A percentile compares a stretch with the other conserved stretches of the same genome.
Evolutionary conservation across 2,113 vertebrate species (phyloP).

Genomic region (Chrysochloris asiatica): DNA sequence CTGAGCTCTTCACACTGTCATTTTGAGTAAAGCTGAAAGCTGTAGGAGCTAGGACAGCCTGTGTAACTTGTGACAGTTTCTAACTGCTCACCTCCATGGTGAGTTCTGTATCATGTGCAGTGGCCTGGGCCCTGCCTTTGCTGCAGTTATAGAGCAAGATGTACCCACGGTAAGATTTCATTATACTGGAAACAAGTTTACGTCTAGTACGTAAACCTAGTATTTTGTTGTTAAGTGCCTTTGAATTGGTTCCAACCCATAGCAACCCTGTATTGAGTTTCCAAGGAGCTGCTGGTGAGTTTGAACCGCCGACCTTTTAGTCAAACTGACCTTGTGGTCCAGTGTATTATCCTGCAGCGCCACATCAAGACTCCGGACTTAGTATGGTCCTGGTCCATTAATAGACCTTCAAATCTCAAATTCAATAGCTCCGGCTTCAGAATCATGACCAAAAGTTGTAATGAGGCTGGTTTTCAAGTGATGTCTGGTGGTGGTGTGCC

Average conservation of each 20-base stretch:
- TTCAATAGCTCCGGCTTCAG: background rate
- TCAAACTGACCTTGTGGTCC: too few relatives aligned
- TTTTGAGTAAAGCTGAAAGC: background rate
- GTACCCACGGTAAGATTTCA: constrained; percentile 1
- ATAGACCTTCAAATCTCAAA: constrained; percentile 13
- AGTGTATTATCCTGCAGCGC: too few relatives aligned
- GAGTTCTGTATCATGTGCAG: background rate
- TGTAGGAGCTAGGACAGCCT: background rate
- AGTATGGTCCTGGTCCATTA: background rate
- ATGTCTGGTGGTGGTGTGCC: too few relatives aligned
- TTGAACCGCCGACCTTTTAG: too few relatives aligned
- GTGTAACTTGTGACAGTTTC: background rate
- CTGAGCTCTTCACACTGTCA: background rate
- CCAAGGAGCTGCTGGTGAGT: too few relatives aligned
- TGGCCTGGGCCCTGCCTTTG: background rate
- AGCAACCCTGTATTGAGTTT: too few relatives aligned
- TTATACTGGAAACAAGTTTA: background rate
- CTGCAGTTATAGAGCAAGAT: too few relatives aligned
- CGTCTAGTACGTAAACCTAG: too few relatives aligned
- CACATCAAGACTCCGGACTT: too few relatives aligned
- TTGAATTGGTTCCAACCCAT: too few relatives aligned
- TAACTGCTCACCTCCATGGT: background rate
- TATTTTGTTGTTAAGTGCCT: too few relatives aligned
- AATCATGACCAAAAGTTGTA: background rate
- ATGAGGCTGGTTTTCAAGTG: constrained; percentile 15